Base-by-base conservation (phyloP, 2,888 invertebrate genomes). In the Megaustenia siamemsis region DNA sequence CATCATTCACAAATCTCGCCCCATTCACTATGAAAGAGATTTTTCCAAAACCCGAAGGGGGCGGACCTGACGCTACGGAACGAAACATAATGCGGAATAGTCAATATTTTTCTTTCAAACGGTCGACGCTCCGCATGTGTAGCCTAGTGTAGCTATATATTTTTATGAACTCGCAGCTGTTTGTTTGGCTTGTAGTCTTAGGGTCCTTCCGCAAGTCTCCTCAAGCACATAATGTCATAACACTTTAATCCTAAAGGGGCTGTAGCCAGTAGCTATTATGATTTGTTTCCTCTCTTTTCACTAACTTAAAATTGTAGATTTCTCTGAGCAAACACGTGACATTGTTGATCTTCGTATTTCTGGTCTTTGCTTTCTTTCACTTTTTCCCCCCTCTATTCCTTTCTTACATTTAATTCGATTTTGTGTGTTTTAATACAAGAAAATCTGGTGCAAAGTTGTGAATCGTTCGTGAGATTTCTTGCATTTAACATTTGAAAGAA, bases 121-220 rank as follows among this genome's bases (percentile, higher is more conserved):
- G 78, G 38, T 38, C 78, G 24, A 28, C 78, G 53, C 66, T 78
- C 32, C 43, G 28, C 38, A n/a, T 66, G 28, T 66, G 40, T 66
- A 28, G 63, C 43, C n/a, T 32, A 77, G 35, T 77, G 77, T 77
- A 63, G 77, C 77, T 21, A 78, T 66, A 40, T 78, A 78, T 78
- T 78, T 78, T 78, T 78, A 78, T 78, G 66, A 78, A 78, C 78
- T 78, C 45, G 63, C 78, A 66, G 66, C 63, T 78, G 78, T 78
- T 78, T 78, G 78, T 78, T 78, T 78, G 78, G 63, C 78, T 78
- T 78, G 35, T 66, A 60, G 43, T 63, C 21, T n/a, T 40, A 78
- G 78, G 24, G 63, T 32, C 43, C 78, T 43, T 18, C 43, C n/a
- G 66, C 78, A 40, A 32, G n/a, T 78, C 66, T 63, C 43, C 32